Conservation (phyloP, 2,113 vertebrate species). For the Cheirogaleus medius region DNA sequence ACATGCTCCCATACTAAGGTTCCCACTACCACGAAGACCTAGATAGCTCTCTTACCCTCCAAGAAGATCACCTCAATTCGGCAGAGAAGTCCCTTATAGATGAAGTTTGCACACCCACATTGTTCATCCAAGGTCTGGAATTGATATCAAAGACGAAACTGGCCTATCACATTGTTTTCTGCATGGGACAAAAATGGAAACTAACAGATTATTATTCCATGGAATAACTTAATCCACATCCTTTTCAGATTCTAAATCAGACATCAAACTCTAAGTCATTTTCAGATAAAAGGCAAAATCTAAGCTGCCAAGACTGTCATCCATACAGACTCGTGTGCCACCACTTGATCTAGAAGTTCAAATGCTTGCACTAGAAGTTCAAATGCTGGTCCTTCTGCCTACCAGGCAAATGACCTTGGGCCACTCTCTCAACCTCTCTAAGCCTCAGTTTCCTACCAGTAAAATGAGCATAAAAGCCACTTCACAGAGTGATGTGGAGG, state of each 20-base stretch:
- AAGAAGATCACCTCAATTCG: neutral
- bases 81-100: neutral
- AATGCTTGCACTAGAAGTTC: neutral
- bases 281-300: slow-evolving; percentile 24
- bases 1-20: neutral
- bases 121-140: neutral
- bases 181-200: neutral
- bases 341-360: neutral
- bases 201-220: neutral
- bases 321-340: neutral
- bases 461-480: neutral
- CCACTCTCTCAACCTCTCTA: neutral
- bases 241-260: neutral
- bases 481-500: neutral
- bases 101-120: neutral
- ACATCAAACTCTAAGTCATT: neutral
- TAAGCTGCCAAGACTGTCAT: neutral
- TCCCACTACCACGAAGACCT: neutral
- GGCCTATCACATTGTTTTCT: neutral
- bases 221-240: neutral
- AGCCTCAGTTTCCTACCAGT: neutral
- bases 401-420: neutral
- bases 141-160: neutral
- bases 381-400: neutral
- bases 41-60: neutral